Evolutionary conservation across 2,113 vertebrate species (phyloP).

Genomic region (Lampris megalopsis): DNA sequence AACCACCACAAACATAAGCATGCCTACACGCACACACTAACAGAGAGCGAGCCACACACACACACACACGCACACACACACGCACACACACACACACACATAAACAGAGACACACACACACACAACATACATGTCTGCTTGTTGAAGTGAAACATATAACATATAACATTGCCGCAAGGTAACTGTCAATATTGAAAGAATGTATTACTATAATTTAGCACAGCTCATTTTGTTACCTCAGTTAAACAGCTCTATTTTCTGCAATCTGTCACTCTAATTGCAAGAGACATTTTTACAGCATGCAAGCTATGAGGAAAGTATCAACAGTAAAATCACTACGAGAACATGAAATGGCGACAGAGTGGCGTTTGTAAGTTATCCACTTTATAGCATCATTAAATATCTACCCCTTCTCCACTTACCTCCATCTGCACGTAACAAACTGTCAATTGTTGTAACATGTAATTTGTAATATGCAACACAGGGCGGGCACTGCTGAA

Average conservation of each 20-base stretch:
- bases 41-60: too few species aligned
- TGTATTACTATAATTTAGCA: background rate
- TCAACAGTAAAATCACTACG: background rate
- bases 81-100: too few species aligned
- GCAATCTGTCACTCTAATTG: conserved; percentile 26
- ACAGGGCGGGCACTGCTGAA: too few species aligned
- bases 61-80: too few species aligned
- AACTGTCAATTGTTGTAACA: background rate
- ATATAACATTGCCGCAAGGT: background rate
- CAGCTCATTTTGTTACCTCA: background rate
- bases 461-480: background rate
- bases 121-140: background rate
- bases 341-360: conserved; percentile 26
- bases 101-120: too few species aligned
- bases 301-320: conserved; percentile 6
- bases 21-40: too few species aligned
- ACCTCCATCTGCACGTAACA: background rate
- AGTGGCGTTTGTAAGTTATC: conserved; percentile 19
- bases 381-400: background rate
- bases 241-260: conserved; percentile 1
- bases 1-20: too few species aligned
- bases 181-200: background rate
- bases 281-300: conserved; percentile 30
- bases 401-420: background rate
- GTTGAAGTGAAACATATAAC: background rate